Conservation (phyloP, 2,797 vertebrate species). For the Gambusia yucatana region DNA sequence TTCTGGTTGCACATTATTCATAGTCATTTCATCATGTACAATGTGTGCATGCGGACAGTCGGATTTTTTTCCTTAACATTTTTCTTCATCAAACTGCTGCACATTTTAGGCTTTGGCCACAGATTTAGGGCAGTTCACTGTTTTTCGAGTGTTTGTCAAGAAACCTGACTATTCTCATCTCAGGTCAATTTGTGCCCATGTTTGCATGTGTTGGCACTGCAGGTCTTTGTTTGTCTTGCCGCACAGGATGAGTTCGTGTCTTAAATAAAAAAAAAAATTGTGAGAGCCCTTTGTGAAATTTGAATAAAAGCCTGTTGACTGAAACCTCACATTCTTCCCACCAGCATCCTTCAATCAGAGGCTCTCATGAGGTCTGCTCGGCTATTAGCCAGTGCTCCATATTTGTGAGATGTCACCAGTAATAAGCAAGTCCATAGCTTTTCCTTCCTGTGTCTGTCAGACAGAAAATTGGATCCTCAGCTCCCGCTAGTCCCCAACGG, state of each 20-base stretch:
- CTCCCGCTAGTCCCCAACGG: conserved; percentile 41
- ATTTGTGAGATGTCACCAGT: conserved; percentile 72
- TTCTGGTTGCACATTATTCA: too few species aligned
- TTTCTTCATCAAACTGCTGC: neutral
- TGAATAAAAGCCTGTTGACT: conserved; percentile 56
- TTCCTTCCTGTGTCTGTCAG: conserved; percentile 59
- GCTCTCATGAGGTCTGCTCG: conserved; percentile 53
- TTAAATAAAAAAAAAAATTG: conserved; percentile 15
- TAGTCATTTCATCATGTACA: neutral
- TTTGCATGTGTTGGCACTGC: neutral
- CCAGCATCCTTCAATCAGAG: conserved; percentile 47
- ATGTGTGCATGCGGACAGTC: neutral
- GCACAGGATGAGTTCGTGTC: conserved; percentile 5
- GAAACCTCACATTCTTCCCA: conserved; percentile 34
- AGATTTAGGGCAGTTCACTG: neutral
- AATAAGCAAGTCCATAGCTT: conserved; percentile 66
- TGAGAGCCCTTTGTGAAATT: conserved; percentile 39
- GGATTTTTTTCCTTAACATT: neutral
- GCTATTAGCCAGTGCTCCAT: conserved; percentile 63
- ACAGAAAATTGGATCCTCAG: conserved; percentile 50
- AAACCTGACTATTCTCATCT: neutral
- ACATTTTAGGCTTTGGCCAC: neutral
- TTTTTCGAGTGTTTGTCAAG: neutral
- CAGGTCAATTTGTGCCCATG: neutral
- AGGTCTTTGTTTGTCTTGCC: neutral